Percentiles rank a stretch among this genome's conserved stretches.
phyloP scores from a whole-genome alignment of 2,113 vertebrate species.

The Zosterops lateralis region DNA sequence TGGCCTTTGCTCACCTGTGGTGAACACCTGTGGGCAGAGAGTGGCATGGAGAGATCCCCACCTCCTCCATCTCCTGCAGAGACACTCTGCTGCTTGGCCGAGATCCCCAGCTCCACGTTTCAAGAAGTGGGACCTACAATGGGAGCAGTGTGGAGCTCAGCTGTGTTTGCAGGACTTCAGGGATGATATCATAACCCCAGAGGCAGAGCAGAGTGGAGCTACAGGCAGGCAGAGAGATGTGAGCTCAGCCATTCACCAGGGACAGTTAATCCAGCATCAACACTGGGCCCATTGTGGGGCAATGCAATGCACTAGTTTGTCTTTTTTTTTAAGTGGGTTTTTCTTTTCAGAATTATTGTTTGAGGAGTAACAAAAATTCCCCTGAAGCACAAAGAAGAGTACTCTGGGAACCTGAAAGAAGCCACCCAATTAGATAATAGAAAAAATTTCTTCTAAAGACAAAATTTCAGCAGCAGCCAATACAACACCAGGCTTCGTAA shows the following conservation, averaged over 20 bases:
- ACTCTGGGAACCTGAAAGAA: slow-evolving; percentile 2
- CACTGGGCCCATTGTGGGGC: slow-evolving; percentile 57
- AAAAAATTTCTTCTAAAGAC: not conserved
- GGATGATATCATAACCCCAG: slow-evolving; percentile 75
- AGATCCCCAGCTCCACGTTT: not conserved
- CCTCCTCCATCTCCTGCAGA: not conserved
- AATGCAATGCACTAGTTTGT: slow-evolving; percentile 30
- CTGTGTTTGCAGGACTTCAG: slow-evolving; percentile 60
- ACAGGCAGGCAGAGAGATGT: slow-evolving; percentile 36
- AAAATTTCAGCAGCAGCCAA: not conserved
- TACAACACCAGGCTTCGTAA: not conserved
- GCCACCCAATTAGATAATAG: not conserved
- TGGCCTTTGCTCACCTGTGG: not conserved
- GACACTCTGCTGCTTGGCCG: not conserved
- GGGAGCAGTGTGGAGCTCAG: slow-evolving; percentile 67
- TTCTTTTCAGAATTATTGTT: slow-evolving; percentile 3
- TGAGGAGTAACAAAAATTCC: slow-evolving; percentile 11
- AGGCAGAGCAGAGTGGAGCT: slow-evolving; percentile 28
- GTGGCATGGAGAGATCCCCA: not conserved
- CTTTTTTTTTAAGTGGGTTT: not conserved
- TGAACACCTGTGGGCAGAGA: not conserved
- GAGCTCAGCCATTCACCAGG: slow-evolving; percentile 47
- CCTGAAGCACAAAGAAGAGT: not conserved
- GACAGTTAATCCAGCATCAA: not conserved
- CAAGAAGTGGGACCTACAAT: slow-evolving; percentile 49